Percentiles rank a stretch among this genome's conserved stretches.
Conservation (phyloP, 1,140 invertebrate genomes). For the Drosophila kurseongensis region DNA sequence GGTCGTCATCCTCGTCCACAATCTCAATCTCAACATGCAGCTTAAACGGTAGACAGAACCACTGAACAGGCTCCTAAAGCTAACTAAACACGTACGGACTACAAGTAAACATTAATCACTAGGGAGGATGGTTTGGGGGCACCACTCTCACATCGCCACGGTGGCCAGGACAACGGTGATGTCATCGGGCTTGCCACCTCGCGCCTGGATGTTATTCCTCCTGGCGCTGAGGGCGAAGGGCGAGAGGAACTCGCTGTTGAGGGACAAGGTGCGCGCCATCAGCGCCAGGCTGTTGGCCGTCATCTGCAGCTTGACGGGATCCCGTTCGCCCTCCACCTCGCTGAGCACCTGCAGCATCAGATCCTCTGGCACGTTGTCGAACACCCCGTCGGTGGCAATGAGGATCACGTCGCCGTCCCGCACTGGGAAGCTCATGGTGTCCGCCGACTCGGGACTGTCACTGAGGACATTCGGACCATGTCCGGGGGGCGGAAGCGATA, state of each 20-base stretch:
- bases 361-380: slow-evolving; percentile 98
- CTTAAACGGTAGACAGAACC: slow-evolving; percentile 76
- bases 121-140: slow-evolving; percentile 26
- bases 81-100: slow-evolving; percentile 73
- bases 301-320: slow-evolving; percentile 91
- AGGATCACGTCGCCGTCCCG: slow-evolving; percentile 98
- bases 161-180: slow-evolving; percentile 98
- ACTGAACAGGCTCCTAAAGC: slow-evolving; percentile 69
- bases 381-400: slow-evolving; percentile 98
- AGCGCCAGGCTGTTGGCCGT: slow-evolving; percentile 97
- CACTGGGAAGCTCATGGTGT: slow-evolving; percentile 95
- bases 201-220: slow-evolving; percentile 96
- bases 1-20: slow-evolving; percentile 14
- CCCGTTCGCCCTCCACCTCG: slow-evolving; percentile 88
- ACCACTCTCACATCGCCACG: slow-evolving; percentile 89
- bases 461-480: slow-evolving; percentile 93
- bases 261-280: slow-evolving; percentile 96
- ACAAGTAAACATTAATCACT: slow-evolving; percentile 75
- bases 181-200: slow-evolving; percentile 98
- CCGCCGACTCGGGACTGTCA: slow-evolving; percentile 96
- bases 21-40: slow-evolving; percentile 71
- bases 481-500: slow-evolving; percentile 96
- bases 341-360: slow-evolving; percentile 87
- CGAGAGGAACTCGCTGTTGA: slow-evolving; percentile 97
- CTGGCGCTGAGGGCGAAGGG: slow-evolving; percentile 97